Percentiles rank a stretch among this genome's conserved stretches.
These are phyloP conservation scores for Ericerus pela DNA, from an alignment of 1,140 invertebrate genomes.

Conservation along the genomic window DNA sequence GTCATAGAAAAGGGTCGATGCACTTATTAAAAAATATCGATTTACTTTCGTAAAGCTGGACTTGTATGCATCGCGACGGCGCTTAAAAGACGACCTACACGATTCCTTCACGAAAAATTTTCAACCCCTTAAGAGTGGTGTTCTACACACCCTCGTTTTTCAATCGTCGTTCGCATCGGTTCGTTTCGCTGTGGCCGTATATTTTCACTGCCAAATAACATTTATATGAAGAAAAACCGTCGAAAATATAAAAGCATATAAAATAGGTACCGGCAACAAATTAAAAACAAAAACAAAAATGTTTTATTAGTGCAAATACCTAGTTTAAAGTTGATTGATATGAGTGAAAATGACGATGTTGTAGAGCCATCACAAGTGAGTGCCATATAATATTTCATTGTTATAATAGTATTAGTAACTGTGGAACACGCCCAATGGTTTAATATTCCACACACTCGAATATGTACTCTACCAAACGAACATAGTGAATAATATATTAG, in stretches of 20 bases:
- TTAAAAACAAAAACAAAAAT: too few relatives aligned
- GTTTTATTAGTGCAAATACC: too few relatives aligned
- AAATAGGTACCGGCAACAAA: neutral
- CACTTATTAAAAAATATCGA: slow-evolving; percentile 1
- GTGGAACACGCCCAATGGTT: too few relatives aligned
- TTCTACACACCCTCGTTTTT: neutral
- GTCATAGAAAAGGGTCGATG: slow-evolving; percentile 7
- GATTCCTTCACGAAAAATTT: neutral
- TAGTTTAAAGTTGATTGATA: too few relatives aligned
- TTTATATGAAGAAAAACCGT: neutral
- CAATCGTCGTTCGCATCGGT: neutral
- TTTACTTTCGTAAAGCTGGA: neutral
- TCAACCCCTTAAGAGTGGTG: slow-evolving; percentile 5
- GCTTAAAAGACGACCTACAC: neutral
- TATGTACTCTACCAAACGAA: too few relatives aligned
- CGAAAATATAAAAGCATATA: neutral
- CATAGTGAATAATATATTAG: too few relatives aligned
- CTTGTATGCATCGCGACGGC: slow-evolving; percentile 1
- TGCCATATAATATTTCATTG: too few relatives aligned
- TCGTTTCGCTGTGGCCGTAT: neutral
- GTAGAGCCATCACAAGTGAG: too few relatives aligned
- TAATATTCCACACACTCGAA: too few relatives aligned
- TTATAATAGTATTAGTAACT: too few relatives aligned
- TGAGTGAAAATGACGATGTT: too few relatives aligned
- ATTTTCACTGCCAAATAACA: neutral